Percentiles rank a stretch among this genome's conserved stretches.
Evolutionary conservation across 2,888 invertebrate genomes (phyloP).

Genomic region (Altica lythri): DNA sequence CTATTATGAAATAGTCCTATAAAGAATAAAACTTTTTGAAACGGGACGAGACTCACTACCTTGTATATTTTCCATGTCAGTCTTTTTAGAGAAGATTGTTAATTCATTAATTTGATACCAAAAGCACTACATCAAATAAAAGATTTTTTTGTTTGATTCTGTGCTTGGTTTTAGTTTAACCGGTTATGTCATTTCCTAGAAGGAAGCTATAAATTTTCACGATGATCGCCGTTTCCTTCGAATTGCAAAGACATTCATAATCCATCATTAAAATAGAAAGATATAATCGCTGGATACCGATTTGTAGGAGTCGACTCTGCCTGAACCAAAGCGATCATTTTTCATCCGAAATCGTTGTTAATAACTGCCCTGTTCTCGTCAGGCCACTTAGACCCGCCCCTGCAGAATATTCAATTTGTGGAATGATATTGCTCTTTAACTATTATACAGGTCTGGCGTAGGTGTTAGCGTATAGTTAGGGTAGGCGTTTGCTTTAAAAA

Average conservation of each 20-base stretch:
- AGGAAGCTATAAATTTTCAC: conserved; percentile 11
- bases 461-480: too few relatives aligned
- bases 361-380: conserved; percentile 4
- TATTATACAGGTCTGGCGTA: too few relatives aligned
- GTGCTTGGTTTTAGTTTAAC: not conserved
- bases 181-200: conserved; percentile 9
- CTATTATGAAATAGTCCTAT: too few relatives aligned
- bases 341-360: conserved; percentile 2
- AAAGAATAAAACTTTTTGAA: too few relatives aligned
- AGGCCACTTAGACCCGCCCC: not conserved
- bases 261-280: conserved; percentile 1
- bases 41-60: too few relatives aligned
- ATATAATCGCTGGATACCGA: not conserved
- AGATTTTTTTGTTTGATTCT: too few relatives aligned
- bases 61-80: too few relatives aligned
- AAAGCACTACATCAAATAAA: too few relatives aligned
- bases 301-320: conserved; percentile 5
- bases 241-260: conserved; percentile 4
- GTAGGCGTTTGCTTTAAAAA: too few relatives aligned
- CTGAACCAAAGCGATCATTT: conserved; percentile 5
- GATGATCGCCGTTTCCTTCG: conserved; percentile 5
- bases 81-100: too few relatives aligned
- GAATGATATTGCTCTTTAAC: too few relatives aligned
- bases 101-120: too few relatives aligned
- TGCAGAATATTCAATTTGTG: conserved; percentile 1